Evolutionary conservation across 2,888 invertebrate species (phyloP).

Genomic region (Phortica okadai): DNA sequence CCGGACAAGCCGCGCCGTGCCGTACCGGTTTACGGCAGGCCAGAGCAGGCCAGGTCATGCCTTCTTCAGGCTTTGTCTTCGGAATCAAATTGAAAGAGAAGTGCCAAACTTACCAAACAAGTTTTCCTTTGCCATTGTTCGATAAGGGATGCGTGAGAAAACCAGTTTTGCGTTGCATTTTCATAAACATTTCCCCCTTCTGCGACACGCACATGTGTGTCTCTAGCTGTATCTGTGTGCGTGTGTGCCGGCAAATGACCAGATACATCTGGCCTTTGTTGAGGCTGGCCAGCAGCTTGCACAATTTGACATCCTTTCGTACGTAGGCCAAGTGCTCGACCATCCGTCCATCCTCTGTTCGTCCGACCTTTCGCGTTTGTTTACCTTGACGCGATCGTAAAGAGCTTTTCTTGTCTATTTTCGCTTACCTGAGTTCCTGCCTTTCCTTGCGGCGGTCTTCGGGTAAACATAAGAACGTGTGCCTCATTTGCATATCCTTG

Average conservation of each 20-base stretch:
- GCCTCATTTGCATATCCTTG: conserved; percentile 18
- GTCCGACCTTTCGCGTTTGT: neutral
- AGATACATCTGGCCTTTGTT: conserved; percentile 51
- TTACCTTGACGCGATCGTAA: neutral
- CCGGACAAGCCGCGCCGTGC: too few relatives aligned
- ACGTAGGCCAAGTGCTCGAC: neutral
- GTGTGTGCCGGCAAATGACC: conserved; percentile 26
- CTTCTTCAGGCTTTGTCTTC: too few relatives aligned
- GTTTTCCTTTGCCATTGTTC: conserved; percentile 41
- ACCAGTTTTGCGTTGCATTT: conserved; percentile 55
- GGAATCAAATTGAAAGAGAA: too few relatives aligned
- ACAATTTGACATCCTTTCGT: neutral
- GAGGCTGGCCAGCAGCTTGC: conserved; percentile 27
- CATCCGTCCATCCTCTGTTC: neutral
- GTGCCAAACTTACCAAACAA: conserved; percentile 28
- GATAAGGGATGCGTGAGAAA: conserved; percentile 62
- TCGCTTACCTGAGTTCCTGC: neutral
- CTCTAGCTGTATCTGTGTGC: neutral
- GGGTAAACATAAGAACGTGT: neutral
- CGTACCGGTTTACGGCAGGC: too few relatives aligned
- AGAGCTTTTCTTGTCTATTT: neutral
- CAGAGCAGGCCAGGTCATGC: too few relatives aligned
- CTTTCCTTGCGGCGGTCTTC: neutral
- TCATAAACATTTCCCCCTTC: conserved; percentile 12
- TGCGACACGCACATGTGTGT: neutral